A percentile compares a stretch with the other conserved stretches of the same genome.
Conservation (phyloP, 2,113 vertebrate genomes). For the Procavia capensis region DNA sequence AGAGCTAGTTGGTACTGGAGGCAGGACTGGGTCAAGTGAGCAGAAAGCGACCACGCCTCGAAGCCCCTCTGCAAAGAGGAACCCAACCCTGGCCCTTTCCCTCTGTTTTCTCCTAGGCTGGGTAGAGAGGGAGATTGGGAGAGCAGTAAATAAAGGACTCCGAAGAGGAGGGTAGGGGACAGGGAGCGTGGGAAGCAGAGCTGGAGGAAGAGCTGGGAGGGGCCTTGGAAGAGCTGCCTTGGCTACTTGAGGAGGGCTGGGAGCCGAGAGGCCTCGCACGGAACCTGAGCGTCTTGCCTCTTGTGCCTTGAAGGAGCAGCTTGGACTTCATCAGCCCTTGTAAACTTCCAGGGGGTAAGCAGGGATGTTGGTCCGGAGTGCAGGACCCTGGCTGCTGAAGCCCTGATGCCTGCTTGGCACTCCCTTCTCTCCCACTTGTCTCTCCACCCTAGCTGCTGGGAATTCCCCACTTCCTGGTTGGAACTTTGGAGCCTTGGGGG, state of each 20-base stretch:
- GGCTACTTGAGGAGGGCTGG: not conserved
- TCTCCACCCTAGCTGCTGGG: conserved; percentile 17
- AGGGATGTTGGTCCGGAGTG: conserved; percentile 49
- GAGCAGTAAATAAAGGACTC: not conserved
- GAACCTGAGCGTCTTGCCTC: not conserved
- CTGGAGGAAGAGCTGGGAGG: not conserved
- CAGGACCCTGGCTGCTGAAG: not conserved
- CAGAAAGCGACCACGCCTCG: no score
- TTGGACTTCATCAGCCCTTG: not conserved
- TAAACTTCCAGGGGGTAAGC: not conserved
- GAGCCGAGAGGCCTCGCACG: accelerated
- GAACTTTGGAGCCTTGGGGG: not conserved
- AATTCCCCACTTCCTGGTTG: conserved; percentile 76
- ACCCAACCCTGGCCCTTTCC: not conserved
- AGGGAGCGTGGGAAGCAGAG: not conserved
- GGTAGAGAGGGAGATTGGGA: not conserved
- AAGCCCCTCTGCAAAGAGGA: not conserved
- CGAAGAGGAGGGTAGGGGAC: not conserved
- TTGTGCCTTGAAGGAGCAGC: not conserved
- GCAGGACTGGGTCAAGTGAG: not conserved
- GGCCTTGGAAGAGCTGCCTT: not conserved
- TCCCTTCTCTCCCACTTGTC: not conserved
- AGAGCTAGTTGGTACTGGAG: not conserved
- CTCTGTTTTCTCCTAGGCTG: not conserved
- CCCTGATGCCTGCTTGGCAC: not conserved